phyloP scores from a whole-genome alignment of 2,888 invertebrate genomes.

The Periphyllus acericola region DNA sequence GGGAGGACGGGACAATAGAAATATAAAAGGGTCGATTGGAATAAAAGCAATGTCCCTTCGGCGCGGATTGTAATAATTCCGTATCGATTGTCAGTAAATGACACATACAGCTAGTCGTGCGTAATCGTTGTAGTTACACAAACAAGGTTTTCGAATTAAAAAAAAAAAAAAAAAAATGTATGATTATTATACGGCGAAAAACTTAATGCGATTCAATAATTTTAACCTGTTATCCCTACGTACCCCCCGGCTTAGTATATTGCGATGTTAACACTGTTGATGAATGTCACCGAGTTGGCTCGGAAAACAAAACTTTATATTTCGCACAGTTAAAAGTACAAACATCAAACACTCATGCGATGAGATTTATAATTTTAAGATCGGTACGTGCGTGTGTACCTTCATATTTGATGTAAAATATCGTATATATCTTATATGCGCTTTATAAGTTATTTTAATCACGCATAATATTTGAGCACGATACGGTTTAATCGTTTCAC shows the following conservation, averaged over 20 bases:
- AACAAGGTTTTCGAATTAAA: not conserved
- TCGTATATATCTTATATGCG: too few species aligned
- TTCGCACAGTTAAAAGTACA: not conserved
- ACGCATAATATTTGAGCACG: too few species aligned
- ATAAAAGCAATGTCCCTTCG: not conserved
- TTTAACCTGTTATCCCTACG: not conserved
- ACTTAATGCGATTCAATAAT: not conserved
- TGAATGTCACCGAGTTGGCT: not conserved
- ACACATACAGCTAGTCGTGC: not conserved
- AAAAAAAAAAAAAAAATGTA: not conserved
- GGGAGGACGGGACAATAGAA: conserved; percentile 27
- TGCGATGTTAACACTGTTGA: not conserved
- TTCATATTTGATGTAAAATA: too few species aligned
- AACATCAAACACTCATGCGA: too few species aligned
- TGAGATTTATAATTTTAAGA: too few species aligned
- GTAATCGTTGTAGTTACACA: not conserved
- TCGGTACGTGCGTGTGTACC: too few species aligned
- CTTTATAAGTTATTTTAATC: too few species aligned
- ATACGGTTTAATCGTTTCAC: too few species aligned
- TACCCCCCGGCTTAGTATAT: too few species aligned
- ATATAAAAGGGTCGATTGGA: conserved; percentile 15
- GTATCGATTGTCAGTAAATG: conserved; percentile 28
- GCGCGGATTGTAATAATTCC: conserved; percentile 14
- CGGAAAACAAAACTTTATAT: not conserved
- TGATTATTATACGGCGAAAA: not conserved